Evolutionary conservation across 2,113 vertebrate genomes (phyloP), one percentile per base, ranked within the genome.

Genomic region (Pollimyrus isidori): DNA sequence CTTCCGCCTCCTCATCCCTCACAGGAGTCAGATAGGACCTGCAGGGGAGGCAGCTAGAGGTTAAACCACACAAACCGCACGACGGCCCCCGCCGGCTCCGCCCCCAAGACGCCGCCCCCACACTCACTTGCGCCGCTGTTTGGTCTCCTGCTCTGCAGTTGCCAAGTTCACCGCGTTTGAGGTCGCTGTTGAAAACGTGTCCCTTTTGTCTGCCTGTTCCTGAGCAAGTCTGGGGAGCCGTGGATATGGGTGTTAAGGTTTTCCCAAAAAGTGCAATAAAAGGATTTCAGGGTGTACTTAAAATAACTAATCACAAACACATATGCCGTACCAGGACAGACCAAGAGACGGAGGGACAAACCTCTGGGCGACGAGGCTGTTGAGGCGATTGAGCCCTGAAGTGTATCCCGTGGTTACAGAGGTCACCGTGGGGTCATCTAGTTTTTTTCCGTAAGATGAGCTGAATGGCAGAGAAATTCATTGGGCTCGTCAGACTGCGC

Each of bases 11-110:
- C 89, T 96, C 96, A 69, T 96, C 96, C 42, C 96, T 94, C 52
- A 96, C 96, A 0, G 96, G 96, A 15, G 96, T 96, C 92, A 96
- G 91, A 89, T 96, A 96, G 0, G 96, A 96, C 92, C 96, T 96
- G 17, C 30, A 87, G 2, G 2, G n/a, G 46, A 56, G 3, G 50
- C n/a, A 53, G 21, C 9, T 17, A 4, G 39, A 42, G 82, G 17
- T 39, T 21, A 48, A n/a, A 42, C 45, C 82, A 56, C 3, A 56
- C 30, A 45, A 58, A n/a, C n/a, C n/a, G n/a, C n/a, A n/a, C n/a
- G n/a, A n/a, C n/a, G n/a, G n/a, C n/a, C n/a, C n/a, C n/a, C n/a
- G n/a, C n/a, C n/a, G 35, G 35, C 35, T 35, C 26, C n/a, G 15
- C 85, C 48, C 50, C 48, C 50, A 46, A 23, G n/a, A 48, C 53